A percentile compares a stretch with the other conserved stretches of the same genome.
phyloP scores from a whole-genome alignment of 2,797 vertebrate genomes.

The Diceros bicornis region DNA sequence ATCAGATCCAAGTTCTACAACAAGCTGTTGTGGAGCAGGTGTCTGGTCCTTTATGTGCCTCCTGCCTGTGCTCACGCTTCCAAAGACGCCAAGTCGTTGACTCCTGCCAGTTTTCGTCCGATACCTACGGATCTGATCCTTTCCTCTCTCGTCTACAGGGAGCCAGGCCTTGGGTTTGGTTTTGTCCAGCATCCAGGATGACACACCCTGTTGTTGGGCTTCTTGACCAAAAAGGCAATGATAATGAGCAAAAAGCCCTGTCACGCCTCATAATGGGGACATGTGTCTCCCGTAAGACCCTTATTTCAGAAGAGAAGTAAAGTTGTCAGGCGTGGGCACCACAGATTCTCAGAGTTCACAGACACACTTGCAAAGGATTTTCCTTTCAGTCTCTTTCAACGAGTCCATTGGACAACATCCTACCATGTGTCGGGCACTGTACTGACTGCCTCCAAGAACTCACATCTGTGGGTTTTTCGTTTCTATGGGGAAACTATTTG shows the following conservation, averaged over 20 bases:
- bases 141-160: too few relatives aligned
- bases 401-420: rapidly evolving
- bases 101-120: rapidly evolving
- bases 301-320: background rate
- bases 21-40: rapidly evolving
- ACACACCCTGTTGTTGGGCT: background rate
- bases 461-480: rapidly evolving
- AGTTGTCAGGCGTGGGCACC: rapidly evolving
- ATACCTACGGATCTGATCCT: rapidly evolving
- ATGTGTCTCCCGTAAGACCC: rapidly evolving
- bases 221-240: background rate
- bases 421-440: rapidly evolving
- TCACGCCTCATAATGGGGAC: rapidly evolving
- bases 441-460: background rate
- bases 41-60: background rate
- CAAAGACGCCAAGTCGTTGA: rapidly evolving
- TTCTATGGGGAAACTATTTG: background rate
- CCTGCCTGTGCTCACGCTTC: background rate
- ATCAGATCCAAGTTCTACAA: background rate
- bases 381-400: rapidly evolving
- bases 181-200: too few relatives aligned
- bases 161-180: background rate
- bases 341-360: rapidly evolving
- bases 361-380: rapidly evolving
- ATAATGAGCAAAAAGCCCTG: background rate